Evolutionary conservation across 2,113 vertebrate species (phyloP).

Genomic region (Actenoides lindsayi): DNA sequence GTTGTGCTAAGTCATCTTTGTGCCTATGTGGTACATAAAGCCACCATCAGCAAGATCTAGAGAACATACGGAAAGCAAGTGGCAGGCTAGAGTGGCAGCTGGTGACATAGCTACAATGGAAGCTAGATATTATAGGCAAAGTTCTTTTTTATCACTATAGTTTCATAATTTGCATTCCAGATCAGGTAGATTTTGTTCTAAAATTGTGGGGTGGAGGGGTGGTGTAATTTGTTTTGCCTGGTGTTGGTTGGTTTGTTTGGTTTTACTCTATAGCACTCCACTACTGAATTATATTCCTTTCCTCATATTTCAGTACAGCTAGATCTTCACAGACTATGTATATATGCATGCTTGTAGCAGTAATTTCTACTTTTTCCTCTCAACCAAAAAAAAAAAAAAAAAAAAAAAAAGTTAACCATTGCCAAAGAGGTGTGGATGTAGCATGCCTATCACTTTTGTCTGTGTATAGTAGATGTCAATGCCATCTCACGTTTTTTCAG

Average conservation of each 20-base stretch:
- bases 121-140: not conserved
- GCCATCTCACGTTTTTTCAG: not conserved
- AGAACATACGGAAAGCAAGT: not conserved
- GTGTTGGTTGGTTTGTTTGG: not conserved
- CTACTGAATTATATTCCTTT: not conserved
- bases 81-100: not conserved
- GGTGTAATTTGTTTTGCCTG: not conserved
- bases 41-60: not conserved
- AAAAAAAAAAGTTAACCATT: not conserved
- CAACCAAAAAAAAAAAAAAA: not conserved
- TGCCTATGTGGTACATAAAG: not conserved
- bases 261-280: not conserved
- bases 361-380: not conserved
- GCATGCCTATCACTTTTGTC: not conserved
- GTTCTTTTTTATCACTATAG: not conserved
- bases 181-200: not conserved
- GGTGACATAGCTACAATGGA: not conserved
- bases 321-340: not conserved
- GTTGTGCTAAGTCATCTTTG: not conserved
- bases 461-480: not conserved
- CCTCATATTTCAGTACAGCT: not conserved
- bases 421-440: not conserved
- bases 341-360: not conserved
- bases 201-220: rapidly evolving
- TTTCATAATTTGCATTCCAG: not conserved